These are phyloP conservation scores for Trichomycterus rosablanca DNA, from an alignment of 2,113 vertebrate genomes.

Conservation along the genomic window DNA sequence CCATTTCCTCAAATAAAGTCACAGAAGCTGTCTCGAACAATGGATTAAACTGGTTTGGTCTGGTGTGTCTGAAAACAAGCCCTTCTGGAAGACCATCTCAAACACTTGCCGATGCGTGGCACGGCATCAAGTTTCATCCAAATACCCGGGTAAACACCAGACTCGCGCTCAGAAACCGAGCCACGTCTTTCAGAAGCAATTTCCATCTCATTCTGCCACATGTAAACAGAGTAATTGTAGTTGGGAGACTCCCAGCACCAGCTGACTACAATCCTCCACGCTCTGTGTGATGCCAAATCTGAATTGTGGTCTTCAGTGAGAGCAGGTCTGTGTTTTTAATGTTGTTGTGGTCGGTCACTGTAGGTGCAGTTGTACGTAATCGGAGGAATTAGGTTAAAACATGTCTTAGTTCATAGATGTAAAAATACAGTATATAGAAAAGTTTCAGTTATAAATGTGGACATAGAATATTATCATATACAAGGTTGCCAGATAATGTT, in stretches of 20 bases:
- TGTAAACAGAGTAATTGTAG: conserved; percentile 73
- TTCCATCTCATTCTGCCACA: conserved; percentile 68
- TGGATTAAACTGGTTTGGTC: conserved; percentile 77
- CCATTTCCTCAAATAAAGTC: no score
- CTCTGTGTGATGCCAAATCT: conserved; percentile 7
- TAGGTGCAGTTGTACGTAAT: not conserved
- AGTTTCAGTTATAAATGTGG: conserved; percentile 11
- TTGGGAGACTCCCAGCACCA: conserved; percentile 62
- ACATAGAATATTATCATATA: conserved; percentile 3
- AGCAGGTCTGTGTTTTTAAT: conserved; percentile 12
- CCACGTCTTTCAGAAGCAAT: conserved; percentile 72
- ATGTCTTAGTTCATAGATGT: not conserved
- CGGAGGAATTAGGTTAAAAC: not conserved
- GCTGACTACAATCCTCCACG: conserved; percentile 47
- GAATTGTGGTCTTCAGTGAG: conserved; percentile 21
- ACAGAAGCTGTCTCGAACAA: conserved; percentile 49
- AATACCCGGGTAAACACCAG: conserved; percentile 79
- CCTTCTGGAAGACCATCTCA: conserved; percentile 73
- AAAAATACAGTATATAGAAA: conserved; percentile 5
- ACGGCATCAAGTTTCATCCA: conserved; percentile 78
- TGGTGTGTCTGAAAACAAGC: conserved; percentile 62
- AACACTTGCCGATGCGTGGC: conserved; percentile 76
- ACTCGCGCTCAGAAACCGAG: conserved; percentile 77
- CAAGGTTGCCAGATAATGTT: no score
- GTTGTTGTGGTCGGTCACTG: not conserved